Base-by-base conservation (phyloP, 92 coral and sea anemone species). In the Meandrina meandrites region DNA sequence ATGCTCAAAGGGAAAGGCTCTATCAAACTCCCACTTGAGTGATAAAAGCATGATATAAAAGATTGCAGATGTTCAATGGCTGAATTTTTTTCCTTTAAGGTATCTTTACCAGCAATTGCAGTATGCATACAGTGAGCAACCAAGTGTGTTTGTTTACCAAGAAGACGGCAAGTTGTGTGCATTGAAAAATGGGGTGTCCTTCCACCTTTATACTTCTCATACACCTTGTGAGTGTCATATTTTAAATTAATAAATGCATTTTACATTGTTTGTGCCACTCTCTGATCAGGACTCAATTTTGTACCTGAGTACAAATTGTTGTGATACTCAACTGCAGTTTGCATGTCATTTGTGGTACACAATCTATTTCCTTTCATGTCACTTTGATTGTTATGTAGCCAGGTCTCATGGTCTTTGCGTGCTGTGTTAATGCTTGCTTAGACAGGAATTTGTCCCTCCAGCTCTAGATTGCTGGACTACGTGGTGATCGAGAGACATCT, bases 161-260 rank as follows among this genome's bases (percentile, higher is more conserved):
- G 86, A 86, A 35, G 83, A 76, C 64, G 50, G 85, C 18, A 78
- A 76, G 67, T 74, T 92, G 6, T 97, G 99, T 82, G 86, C 80
- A 22, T 81, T 95, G 51, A 95, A 92, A 85, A 86, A 86, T 70
- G 94, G 94, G 60, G 81, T 94, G 50, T 89, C 94, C 32, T 97
- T 97, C 84, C 99, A 97, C 70, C 93, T 97, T 19, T 92, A 89
- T 73, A 90, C 98, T 35, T 97, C 99, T 21, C 99, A 97, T 69
- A 95, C 98, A 47, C 99, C 99, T 31, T 97, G 99, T 97, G 83
- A 95, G 99, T 81, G 24, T 30, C 18, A n/a, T n/a, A n/a, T 77
- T 18, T 78, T 50, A 13, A 18, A n/a, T n/a, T n/a, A n/a, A n/a
- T n/a, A n/a, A 9, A n/a, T 19, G 35, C 11, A 31, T 36, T 36